Evolutionary conservation across 2,797 vertebrate species (phyloP).

Genomic region (Chelmon rostratus): DNA sequence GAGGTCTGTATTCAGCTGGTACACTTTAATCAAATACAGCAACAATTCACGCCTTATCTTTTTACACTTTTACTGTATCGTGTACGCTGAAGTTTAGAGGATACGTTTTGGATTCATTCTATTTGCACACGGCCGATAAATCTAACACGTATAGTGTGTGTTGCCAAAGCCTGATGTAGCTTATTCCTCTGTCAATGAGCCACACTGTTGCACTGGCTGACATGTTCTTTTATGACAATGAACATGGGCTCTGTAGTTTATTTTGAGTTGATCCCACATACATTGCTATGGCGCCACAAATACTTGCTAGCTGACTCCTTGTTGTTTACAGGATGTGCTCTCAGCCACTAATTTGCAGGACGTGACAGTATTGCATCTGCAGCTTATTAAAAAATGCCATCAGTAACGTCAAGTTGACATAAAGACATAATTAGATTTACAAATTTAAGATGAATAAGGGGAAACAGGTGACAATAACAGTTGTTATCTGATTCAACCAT

Average conservation of each 20-base stretch:
- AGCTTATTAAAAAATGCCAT: background rate
- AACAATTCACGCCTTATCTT: background rate
- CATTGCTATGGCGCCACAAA: background rate
- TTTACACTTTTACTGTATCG: background rate
- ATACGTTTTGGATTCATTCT: background rate
- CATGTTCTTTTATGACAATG: background rate
- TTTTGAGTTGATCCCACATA: background rate
- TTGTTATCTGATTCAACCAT: background rate
- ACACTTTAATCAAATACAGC: conserved; percentile 12
- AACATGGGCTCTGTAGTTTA: conserved; percentile 3
- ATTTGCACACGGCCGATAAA: background rate
- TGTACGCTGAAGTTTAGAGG: background rate
- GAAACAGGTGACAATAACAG: background rate
- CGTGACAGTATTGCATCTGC: background rate
- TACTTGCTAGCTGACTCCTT: background rate
- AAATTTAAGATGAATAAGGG: background rate
- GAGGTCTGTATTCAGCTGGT: conserved; percentile 84
- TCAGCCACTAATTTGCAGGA: background rate
- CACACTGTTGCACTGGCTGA: background rate
- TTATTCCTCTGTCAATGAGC: background rate
- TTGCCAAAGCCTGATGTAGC: background rate
- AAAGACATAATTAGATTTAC: background rate
- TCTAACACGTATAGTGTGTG: too few relatives aligned
- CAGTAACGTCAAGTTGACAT: background rate
- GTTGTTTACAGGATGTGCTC: background rate